Conservation (phyloP, 2,888 invertebrate species). For the Neoscelio sp. region DNA sequence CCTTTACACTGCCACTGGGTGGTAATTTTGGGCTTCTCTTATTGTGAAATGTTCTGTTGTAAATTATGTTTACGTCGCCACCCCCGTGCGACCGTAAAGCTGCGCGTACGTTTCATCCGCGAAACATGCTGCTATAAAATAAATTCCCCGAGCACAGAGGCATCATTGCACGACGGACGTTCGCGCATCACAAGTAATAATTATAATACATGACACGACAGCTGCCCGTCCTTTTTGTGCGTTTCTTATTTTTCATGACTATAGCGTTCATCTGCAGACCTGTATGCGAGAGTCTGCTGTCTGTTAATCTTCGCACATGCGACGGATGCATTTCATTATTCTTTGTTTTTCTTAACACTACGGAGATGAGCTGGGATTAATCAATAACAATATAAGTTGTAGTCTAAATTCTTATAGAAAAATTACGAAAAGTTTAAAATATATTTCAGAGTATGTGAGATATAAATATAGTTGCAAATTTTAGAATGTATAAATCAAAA, state of each 20-base stretch:
- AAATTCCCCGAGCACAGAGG: slow-evolving; percentile 55
- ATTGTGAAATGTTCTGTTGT: slow-evolving; percentile 75
- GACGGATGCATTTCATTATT: slow-evolving; percentile 32
- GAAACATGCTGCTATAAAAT: slow-evolving; percentile 67
- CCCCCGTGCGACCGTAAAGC: slow-evolving; percentile 67
- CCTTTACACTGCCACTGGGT: slow-evolving; percentile 80
- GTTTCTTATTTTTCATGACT: slow-evolving; percentile 46
- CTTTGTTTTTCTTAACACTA: no score
- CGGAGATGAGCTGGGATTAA: no score
- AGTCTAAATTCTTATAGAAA: no score
- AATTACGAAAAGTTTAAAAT: no score
- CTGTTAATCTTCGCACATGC: slow-evolving; percentile 28
- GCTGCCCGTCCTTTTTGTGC: slow-evolving; percentile 57
- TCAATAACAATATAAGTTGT: no score
- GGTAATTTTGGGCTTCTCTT: slow-evolving; percentile 80
- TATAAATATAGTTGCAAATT: no score
- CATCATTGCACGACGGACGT: slow-evolving; percentile 59
- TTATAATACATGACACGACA: slow-evolving; percentile 65
- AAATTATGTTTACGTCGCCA: slow-evolving; percentile 68
- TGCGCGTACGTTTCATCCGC: slow-evolving; percentile 67
- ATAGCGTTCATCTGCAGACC: slow-evolving; percentile 5
- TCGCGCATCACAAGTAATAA: slow-evolving; percentile 62
- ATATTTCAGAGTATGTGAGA: no score
- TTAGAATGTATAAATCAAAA: no score
- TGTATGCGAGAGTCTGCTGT: slow-evolving; percentile 8